Evolutionary conservation across 2,888 invertebrate genomes (phyloP), one percentile per base, ranked within the genome.

Genomic region (Melanotus villosus): DNA sequence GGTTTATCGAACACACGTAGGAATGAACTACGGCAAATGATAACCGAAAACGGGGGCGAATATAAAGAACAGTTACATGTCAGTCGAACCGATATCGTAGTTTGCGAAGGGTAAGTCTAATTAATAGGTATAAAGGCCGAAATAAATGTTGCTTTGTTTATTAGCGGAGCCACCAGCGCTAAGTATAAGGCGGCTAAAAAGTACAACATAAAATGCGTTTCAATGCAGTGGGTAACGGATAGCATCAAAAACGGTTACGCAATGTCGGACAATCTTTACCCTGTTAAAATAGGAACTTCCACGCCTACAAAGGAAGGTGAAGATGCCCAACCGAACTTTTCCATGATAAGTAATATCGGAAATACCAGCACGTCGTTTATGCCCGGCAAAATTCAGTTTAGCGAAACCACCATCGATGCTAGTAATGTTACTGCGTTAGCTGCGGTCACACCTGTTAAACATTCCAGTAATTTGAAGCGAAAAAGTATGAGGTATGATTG

Each of bases 201-300:
- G 71, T 74, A 77, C 9, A 86, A 86, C 63, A 79, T 83, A n/a
- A 77, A 90, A 36, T 94, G 96, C 77, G 90, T 97, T 0, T 86
- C 87, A 10, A 88, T 92, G 0, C 85, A 91, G 1, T 98, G 98
- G 97, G 86, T 97, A 36, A 88, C 88, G 63, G 93, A 95, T 26
- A 95, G 94, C n/a, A 87, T 92, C 0, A 86, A 88, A 21, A 88
- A 88, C 21, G 94, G 95, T 0, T 91, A 89, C 71, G 90, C 93
- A 0, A 76, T 93, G 38, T 90, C 92, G 0, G 86, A 88, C 1
- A 82, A 87, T 54, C 91, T 90, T 76, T 85, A 88, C 58, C 87
- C 91, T 0, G 84, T 88, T 0, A 87, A 87, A 0, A 88, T 89
- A 26, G 62, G 88, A 88, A 90, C 90, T 0, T 94, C 94, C 0